A percentile compares a stretch with the other conserved stretches of the same genome.
phyloP scores from a whole-genome alignment of 2,888 invertebrate genomes.

The Tetheella fluctuosa region DNA sequence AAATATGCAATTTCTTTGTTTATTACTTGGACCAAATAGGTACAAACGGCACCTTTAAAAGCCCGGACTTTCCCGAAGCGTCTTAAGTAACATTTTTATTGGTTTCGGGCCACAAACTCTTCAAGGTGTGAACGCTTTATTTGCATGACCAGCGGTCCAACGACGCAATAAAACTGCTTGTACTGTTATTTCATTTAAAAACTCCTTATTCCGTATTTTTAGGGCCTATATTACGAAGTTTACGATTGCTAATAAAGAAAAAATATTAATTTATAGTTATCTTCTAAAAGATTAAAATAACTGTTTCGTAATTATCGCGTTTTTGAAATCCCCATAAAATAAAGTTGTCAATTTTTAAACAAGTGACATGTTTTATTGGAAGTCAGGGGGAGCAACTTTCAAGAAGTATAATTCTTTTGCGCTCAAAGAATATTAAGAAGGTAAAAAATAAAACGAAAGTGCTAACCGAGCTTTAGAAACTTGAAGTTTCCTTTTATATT shows the following conservation, averaged over 20 bases:
- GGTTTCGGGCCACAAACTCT: slow-evolving; percentile 17
- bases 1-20: slow-evolving; percentile 8
- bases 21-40: slow-evolving; percentile 17
- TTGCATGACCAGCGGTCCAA: slow-evolving; percentile 22
- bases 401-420: not conserved
- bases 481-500: not conserved
- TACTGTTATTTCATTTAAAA: not conserved
- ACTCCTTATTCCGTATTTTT: not conserved
- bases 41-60: slow-evolving; percentile 25
- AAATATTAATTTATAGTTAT: no score
- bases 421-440: slow-evolving; percentile 2
- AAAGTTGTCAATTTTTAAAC: no score
- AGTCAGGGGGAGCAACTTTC: not conserved
- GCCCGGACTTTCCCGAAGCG: slow-evolving; percentile 23
- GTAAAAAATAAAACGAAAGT: slow-evolving; percentile 1
- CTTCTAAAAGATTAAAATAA: no score
- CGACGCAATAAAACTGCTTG: slow-evolving; percentile 12
- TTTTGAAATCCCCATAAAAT: no score
- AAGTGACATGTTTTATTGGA: not conserved
- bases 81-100: slow-evolving; percentile 39
- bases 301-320: no score
- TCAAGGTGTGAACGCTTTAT: slow-evolving; percentile 27
- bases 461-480: not conserved
- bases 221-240: not conserved
- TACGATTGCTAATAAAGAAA: no score